Base-by-base conservation (phyloP, 2,113 vertebrate species). In the Dolichallabes microphthalmus region DNA sequence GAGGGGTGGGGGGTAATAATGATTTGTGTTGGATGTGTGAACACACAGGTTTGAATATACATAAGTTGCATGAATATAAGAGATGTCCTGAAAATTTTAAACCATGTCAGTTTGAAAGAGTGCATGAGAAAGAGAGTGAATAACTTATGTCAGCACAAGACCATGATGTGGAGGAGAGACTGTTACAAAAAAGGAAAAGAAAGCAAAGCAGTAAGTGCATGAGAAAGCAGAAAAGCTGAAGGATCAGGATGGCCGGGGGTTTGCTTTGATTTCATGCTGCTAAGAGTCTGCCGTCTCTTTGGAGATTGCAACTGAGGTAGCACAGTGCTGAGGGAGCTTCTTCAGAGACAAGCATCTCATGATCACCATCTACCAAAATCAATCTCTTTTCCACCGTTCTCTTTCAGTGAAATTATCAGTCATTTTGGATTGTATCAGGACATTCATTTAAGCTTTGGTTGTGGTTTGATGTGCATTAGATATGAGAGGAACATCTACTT, bases 201-300 rank as follows among this genome's bases (percentile, higher is more conserved):
- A 81, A 30, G 58, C 27, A 50, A 83, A 61, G 87, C 82, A 86
- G 61, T 82, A 80, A 75, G 77, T 84, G 77, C 69, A 85, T 27
- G 27, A 84, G 50, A 88, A 81, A 84, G 50, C 84, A 73, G 80
- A 82, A 82, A 69, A 82, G 39, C 86, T 82, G 79, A 63, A 30
- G 68, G 86, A 87, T 87, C 83, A 81, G 58, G 61, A 80, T 53
- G 80, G 71, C 73, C 52, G 82, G 85, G 75, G 71, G 32, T 50
- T 9, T 73, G 86, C 89, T 90, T 90, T 87, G 81, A 90, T 90
- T 88, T 90, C 83, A 86, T n/a, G 76, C 81, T 58, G n/a, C 32
- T 69, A 81, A 85, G 83, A 76, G 77, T 76, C 61, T 79, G 85
- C 68, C 58, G 83, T 82, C 83, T 85, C 87, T 86, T 88, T 87